Base-by-base conservation (phyloP, 2,888 invertebrate genomes). In the Gastrophysa polygoni region DNA sequence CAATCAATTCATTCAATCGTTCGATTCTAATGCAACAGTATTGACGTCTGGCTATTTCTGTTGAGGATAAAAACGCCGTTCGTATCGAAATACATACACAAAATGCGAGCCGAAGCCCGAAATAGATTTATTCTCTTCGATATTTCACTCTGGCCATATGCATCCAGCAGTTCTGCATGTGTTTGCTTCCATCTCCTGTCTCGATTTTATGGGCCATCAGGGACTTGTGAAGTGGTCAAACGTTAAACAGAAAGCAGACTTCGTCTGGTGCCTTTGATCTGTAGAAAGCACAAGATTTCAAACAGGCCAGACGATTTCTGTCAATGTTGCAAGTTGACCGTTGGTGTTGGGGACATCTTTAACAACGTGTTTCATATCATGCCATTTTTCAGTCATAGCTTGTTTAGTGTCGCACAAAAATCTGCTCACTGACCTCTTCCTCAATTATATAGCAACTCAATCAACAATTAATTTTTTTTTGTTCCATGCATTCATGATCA, bases 161-260 rank as follows among this genome's bases (percentile, higher is more conserved):
- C 68, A 66, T 61, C 49, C 72, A 72, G 64, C 69, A 61, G 71
- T 72, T 69, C 68, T 64, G 68, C 66, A 67, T 64, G 67, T 68
- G 67, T 66, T 68, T 66, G 60, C 68, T 64, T 61, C 65, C 56
- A 61, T 63, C 56, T 57, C 59, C 63, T 54, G 61, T 56, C 54
- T 52, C 32, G 59, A 64, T 70, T 70, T 70, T 70, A 70, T 68
- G 67, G 68, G 48, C 63, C 63, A 62, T 65, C 68, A 66, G 61
- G 66, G 14, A 67, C 63, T 64, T 70, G 66, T 70, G 71, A 71
- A 71, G 71, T 70, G 71, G 71, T 71, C 69, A 70, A 64, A 61
- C 38, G n/a, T n/a, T 14, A 38, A 38, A 38, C 38, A 38, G 38
- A 38, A 38, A 38, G 6, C 38, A 38, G 38, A 38, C 38, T 38